Evolutionary conservation across 2,113 vertebrate species (phyloP), one percentile per base, ranked within the genome.

Genomic region (Hyperopisus bebe): DNA sequence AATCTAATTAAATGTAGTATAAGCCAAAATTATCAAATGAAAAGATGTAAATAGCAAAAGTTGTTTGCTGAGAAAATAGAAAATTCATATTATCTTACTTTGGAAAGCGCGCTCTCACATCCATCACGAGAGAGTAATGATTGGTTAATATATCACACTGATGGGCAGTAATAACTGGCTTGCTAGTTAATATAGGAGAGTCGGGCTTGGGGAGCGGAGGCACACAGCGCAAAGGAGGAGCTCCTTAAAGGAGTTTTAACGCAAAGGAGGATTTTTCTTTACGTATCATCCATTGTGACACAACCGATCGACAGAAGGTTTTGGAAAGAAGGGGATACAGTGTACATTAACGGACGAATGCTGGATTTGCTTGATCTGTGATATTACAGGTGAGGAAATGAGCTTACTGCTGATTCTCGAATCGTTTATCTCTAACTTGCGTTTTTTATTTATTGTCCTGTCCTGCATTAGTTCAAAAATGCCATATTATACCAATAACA

Each of bases 91-190:
- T 15, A 19, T 80, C 35, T 17, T 42, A 84, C 82, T 47, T 47
- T n/a, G 82, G 44, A 46, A 83, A 83, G 80, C 44, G 15, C 80
- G 35, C 21, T 46, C 21, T 24, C 44, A 47, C 21, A 13, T 47
- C 9, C 80, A 46, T 24, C 80, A 84, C 77, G 77, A 82, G 13
- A 82, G 44, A 82, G 77, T 82, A 44, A 82, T 82, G 31, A 39
- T 47, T 84, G 44, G 42, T 84, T 47, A 84, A 11, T 42, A n/a
- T 17, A 84, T 84, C 82, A 47, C 44, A 24, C 7, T 47, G 82
- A 84, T 84, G 42, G 82, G 82, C 82, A 84, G 82, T 84, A 84
- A 84, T 84, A 84, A 84, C 82, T 84, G 82, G 35, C 44, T 44
- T 24, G 82, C 82, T 84, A 5, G 74, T 84, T 84, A 84, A 7